phyloP scores from a whole-genome alignment of 2,888 invertebrate species.

The Luffia ferchaultella region DNA sequence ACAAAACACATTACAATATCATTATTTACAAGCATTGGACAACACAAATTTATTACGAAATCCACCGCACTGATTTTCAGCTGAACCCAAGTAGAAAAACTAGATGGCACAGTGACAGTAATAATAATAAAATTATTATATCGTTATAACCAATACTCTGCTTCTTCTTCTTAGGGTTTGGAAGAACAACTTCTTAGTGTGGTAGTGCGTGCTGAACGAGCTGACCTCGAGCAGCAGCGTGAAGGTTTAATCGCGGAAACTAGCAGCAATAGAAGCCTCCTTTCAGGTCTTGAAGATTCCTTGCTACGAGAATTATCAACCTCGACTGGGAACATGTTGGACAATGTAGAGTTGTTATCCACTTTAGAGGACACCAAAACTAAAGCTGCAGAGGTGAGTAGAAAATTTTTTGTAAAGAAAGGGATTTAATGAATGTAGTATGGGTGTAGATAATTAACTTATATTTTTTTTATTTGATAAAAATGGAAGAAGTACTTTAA shows the following conservation, averaged over 20 bases:
- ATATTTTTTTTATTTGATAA: neutral
- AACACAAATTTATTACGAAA: no score
- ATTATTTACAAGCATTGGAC: no score
- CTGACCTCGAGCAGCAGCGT: constrained; percentile 88
- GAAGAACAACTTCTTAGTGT: constrained; percentile 92
- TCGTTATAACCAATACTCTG: no score
- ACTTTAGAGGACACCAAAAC: constrained; percentile 90
- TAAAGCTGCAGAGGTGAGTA: constrained; percentile 84
- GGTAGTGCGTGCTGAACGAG: constrained; percentile 85
- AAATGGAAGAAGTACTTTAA: no score
- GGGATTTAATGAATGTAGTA: neutral
- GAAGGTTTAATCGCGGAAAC: constrained; percentile 85
- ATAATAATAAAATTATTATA: no score
- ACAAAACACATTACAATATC: no score
- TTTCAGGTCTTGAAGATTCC: constrained; percentile 87
- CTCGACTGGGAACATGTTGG: constrained; percentile 91
- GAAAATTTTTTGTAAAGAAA: no score
- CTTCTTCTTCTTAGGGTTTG: constrained; percentile 66
- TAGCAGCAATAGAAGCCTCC: constrained; percentile 82
- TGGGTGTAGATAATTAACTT: neutral
- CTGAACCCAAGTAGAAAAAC: no score
- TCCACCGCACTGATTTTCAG: no score
- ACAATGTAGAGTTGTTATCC: constrained; percentile 85
- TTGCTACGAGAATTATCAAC: constrained; percentile 84
- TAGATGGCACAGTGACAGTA: no score